Conservation (phyloP, 2,797 vertebrate species). For the Delichon dasypus region DNA sequence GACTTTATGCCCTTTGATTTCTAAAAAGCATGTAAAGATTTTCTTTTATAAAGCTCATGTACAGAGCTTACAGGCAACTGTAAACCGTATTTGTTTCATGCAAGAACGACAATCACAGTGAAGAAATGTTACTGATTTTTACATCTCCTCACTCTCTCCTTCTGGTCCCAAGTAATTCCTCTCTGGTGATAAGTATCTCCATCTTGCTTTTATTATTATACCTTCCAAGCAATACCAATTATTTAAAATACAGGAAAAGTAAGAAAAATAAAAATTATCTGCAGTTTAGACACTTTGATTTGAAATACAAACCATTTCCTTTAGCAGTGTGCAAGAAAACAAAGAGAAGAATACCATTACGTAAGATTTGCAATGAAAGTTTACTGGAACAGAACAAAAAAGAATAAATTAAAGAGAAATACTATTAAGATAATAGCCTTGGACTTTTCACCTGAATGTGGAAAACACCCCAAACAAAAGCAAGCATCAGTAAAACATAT, state of each 20-base stretch:
- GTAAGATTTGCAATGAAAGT: neutral
- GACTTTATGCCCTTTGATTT: neutral
- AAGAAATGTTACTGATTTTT: neutral
- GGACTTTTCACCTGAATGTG: neutral
- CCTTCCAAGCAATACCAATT: neutral
- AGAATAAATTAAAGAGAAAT: neutral
- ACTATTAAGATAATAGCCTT: neutral
- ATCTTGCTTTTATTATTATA: neutral
- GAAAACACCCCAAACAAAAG: neutral
- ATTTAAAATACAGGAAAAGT: neutral
- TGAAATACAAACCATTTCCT: constrained; percentile 42
- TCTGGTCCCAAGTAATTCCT: neutral
- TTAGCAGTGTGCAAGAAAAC: constrained; percentile 25
- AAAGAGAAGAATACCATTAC: constrained; percentile 18
- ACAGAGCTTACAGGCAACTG: neutral
- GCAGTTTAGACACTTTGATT: neutral
- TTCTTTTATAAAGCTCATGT: neutral
- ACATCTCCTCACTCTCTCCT: neutral
- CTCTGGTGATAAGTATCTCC: neutral
- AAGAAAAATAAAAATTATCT: neutral
- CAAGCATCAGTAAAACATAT: neutral
- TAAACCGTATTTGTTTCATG: neutral
- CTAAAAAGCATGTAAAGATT: neutral
- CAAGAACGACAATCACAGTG: neutral
- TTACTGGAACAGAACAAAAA: neutral